Evolutionary conservation across 2,888 invertebrate genomes (phyloP).

Genomic region (Epirrhoe alternata): DNA sequence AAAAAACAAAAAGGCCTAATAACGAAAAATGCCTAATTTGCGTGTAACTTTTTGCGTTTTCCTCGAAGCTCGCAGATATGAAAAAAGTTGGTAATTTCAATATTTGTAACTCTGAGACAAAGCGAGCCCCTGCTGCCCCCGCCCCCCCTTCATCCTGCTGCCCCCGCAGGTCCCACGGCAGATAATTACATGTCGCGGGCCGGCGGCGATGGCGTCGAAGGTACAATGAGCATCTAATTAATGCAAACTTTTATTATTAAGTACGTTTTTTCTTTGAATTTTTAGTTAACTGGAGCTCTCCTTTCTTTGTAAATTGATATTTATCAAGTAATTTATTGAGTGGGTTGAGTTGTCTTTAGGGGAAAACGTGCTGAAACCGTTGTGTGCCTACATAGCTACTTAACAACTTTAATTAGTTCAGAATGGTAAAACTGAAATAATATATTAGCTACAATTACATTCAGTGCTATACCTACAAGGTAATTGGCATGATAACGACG

Average conservation of each 20-base stretch:
- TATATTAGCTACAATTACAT: neutral
- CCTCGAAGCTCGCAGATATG: conserved; percentile 29
- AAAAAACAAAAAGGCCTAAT: conserved; percentile 23
- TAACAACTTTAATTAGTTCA: neutral
- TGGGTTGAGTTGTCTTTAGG: neutral
- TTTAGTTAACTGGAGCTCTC: conserved; percentile 3
- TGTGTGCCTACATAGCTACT: neutral
- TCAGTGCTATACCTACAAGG: neutral
- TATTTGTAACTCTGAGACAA: conserved; percentile 35
- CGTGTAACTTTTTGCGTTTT: conserved; percentile 29
- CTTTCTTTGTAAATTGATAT: neutral
- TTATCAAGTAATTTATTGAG: neutral
- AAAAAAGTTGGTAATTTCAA: conserved; percentile 43
- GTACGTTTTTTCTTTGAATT: conserved; percentile 11
- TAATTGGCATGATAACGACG: neutral
- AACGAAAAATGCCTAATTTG: conserved; percentile 31
- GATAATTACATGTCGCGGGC: conserved; percentile 15
- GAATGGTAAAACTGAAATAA: neutral
- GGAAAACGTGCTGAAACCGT: neutral
- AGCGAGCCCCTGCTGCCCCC: conserved; percentile 13
- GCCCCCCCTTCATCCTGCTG: neutral
- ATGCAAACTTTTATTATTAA: conserved; percentile 24
- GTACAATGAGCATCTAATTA: conserved; percentile 27
- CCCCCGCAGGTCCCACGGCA: neutral
- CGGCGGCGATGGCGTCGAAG: conserved; percentile 3